Evolutionary conservation across 2,113 vertebrate genomes (phyloP), one percentile per base, ranked within the genome.

Genomic region (Boulengeromyrus knoepffleri): DNA sequence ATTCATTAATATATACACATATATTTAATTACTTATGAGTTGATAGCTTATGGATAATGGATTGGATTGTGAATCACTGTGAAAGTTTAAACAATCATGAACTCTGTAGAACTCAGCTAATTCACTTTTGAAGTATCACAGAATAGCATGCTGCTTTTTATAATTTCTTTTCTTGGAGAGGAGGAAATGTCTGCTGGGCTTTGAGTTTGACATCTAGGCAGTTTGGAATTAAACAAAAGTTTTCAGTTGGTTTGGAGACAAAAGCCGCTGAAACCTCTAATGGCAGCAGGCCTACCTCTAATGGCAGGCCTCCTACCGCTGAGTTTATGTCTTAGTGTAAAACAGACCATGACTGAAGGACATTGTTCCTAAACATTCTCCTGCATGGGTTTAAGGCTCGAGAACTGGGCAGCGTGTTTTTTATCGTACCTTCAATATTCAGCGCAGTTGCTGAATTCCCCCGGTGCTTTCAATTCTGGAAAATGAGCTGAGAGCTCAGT

Each of bases 341-440:
- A 74, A 50, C n/a, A 50, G 58, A 77, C 58, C 7, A 31, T 47
- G 62, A 36, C 17, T 90, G 89, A 90, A 80, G 47, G 46, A 56
- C 49, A 80, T 39, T 80, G 47, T 77, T 77, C 56, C 47, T 80
- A 52, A 46, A 56, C 74, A 77, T 80, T 90, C 46, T 88, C 46
- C n/a, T 80, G 89, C 62, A 85, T 86, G 62, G 49, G 27, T 53
- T 90, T 87, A 70, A 88, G 49, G 46, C 89, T 88, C 36, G n/a
- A 19, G n/a, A n/a, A 58, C 74, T 46, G 52, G 62, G 49, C 21
- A 9, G 39, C 36, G 52, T 21, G 31, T 90, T 90, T 90, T 90
- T 88, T 45, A 39, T 88, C 7, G 5, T 36, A 1, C n/a, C 58
- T 74, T 10, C 46, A 49, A 77, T 52, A 80, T 42, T 53, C 85